These are phyloP conservation scores for Erpetoichthys calabaricus DNA, from an alignment of 2,797 vertebrate genomes.

Conservation along the genomic window DNA sequence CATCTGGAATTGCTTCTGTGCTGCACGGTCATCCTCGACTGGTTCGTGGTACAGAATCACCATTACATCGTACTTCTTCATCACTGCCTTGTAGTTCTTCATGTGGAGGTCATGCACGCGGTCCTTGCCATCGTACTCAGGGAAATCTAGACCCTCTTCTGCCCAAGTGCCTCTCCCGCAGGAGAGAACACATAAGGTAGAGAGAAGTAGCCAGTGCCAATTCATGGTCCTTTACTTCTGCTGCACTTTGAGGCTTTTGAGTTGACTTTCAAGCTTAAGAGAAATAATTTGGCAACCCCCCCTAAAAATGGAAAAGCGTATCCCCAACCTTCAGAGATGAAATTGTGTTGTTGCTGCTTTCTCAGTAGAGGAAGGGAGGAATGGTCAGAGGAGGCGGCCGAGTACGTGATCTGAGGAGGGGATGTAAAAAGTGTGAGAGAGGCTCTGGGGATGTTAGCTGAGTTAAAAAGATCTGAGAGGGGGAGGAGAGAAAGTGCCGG, in stretches of 20 bases:
- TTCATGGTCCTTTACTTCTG: conserved; percentile 39
- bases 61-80: conserved; percentile 77
- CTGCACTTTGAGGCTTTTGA: conserved; percentile 11
- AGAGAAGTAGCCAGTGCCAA: conserved; percentile 46
- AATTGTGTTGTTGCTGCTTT: conserved; percentile 22
- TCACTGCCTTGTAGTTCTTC: conserved; percentile 72
- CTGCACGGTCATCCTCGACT: conserved; percentile 51
- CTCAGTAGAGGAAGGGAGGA: conserved; percentile 37
- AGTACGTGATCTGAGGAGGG: conserved; percentile 17
- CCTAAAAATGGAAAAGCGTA: neutral
- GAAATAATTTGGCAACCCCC: no score
- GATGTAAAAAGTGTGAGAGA: conserved; percentile 23
- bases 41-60: conserved; percentile 75
- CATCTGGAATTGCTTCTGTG: conserved; percentile 66
- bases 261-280: neutral
- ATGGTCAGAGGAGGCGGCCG: conserved; percentile 30
- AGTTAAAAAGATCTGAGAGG: conserved; percentile 8
- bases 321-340: conserved; percentile 4
- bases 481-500: conserved; percentile 8
- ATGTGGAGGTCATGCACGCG: conserved; percentile 58
- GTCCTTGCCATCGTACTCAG: conserved; percentile 70
- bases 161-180: conserved; percentile 35
- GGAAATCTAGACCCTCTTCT: conserved; percentile 62
- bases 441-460: conserved; percentile 22
- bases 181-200: conserved; percentile 40